Percentiles rank a stretch among this genome's conserved stretches.
These are phyloP conservation scores for Drosophila pseudotakahashii DNA, from an alignment of 2,888 invertebrate genomes.

Conservation along the genomic window DNA sequence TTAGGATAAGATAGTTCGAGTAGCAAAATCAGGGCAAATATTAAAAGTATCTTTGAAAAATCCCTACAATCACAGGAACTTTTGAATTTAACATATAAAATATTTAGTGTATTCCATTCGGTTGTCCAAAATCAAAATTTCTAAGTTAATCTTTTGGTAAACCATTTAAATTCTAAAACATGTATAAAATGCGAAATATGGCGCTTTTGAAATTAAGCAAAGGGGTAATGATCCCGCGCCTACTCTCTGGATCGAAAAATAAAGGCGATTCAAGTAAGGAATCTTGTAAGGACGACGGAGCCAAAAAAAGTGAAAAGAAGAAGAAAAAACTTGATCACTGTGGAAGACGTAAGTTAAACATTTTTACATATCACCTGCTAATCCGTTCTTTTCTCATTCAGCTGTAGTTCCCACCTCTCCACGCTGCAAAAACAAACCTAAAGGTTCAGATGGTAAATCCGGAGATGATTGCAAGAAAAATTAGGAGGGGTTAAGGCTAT, in stretches of 20 bases:
- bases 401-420: background rate
- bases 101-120: background rate
- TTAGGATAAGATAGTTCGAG: no score
- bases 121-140: background rate
- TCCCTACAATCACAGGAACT: constrained; percentile 2
- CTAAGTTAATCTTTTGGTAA: background rate
- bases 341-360: background rate
- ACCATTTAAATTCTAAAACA: background rate
- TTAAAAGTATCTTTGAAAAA: no score
- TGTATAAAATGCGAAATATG: background rate
- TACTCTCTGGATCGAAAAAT: background rate
- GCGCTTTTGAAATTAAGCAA: background rate
- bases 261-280: background rate
- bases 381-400: background rate
- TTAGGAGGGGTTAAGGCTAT: no score
- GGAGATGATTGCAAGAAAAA: background rate
- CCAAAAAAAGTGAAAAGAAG: background rate
- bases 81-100: background rate
- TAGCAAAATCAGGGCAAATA: no score
- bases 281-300: background rate
- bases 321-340: background rate
- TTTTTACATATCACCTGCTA: accelerated
- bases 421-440: constrained; percentile 8
- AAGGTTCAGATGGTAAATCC: background rate
- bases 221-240: background rate